Conservation (phyloP, 1,140 invertebrate genomes). For the Drosophila neocordata region DNA sequence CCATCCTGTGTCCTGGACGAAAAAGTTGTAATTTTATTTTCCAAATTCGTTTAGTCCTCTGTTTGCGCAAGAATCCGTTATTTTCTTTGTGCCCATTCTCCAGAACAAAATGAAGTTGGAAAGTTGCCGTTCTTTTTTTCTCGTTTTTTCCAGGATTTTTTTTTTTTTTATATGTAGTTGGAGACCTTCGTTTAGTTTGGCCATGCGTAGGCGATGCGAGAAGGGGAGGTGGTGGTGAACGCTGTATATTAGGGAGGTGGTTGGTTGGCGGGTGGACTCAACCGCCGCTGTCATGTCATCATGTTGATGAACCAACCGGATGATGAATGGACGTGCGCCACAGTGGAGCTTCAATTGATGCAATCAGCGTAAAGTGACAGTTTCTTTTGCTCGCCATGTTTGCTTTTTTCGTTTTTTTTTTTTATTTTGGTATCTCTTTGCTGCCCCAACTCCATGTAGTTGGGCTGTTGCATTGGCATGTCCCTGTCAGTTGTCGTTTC, state of each 20-base stretch:
- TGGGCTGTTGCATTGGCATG: conserved; percentile 40
- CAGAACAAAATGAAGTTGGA: conserved; percentile 71
- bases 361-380: conserved; percentile 81
- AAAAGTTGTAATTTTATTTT: conserved; percentile 81
- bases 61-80: conserved; percentile 77
- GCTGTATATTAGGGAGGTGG: neutral
- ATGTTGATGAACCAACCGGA: conserved; percentile 81
- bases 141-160: conserved; percentile 16
- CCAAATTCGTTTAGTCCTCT: conserved; percentile 79
- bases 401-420: conserved; percentile 19
- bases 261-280: conserved; percentile 46
- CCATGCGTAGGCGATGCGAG: conserved; percentile 50
- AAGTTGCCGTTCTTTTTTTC: conserved; percentile 43
- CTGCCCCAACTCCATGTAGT: conserved; percentile 11
- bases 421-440: conserved; percentile 10
- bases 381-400: conserved; percentile 36
- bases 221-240: neutral
- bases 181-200: conserved; percentile 67
- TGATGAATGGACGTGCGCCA: conserved; percentile 81
- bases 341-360: conserved; percentile 80
- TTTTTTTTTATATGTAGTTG: conserved; percentile 27
- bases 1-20: conserved; percentile 38
- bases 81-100: conserved; percentile 63
- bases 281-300: conserved; percentile 77
- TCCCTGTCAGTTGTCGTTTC: conserved; percentile 46